Base-by-base conservation (phyloP, 23 tunicate species). In the Ascidia mentula region DNA sequence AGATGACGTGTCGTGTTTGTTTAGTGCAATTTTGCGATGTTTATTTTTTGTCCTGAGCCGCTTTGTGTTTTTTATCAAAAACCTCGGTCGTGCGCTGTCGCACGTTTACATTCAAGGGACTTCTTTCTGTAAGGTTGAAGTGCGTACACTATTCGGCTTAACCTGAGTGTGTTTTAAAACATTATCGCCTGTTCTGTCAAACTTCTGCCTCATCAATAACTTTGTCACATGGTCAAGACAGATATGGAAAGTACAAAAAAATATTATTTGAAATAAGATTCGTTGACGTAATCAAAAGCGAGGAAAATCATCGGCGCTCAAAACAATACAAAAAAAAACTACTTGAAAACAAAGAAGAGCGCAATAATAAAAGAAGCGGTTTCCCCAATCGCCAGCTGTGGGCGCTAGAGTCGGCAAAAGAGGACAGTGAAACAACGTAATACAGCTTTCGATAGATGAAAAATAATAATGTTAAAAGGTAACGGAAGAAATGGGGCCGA, bases 371-470 rank as follows among this genome's bases (percentile, higher is more conserved):
- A n/a, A n/a, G 24, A 53, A 53, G 24, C 22, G 7, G 13, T 26
- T 53, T 28, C 53, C 24, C 65, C 65, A 53, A 26, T 53, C 65
- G 65, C 65, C 65, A 9, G 24, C 65, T 20, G 65, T 26, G 65
- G 65, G 65, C 65, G 65, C 65, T 53, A 53, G 65, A 53, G 65
- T 53, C 65, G 65, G 24, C 65, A 28, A n/a, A n/a, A 28, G 65
- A 9, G 22, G 65, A 53, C 65, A 53, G 65, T 53, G 65, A 53
- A 53, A 53, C 1, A 28, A 28, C 28, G 28, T 26, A 53, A 53
- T 53, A 53, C 65, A 53, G 65, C 65, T 53, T 53, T 53, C 65
- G 24, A 53, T 53, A 53, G 28, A 28, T 1, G 65, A 20, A 28
- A 5, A 53, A n/a, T n/a, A 53, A 53, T 53, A 53, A 9, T 28